Conservation (phyloP, 2,113 vertebrate genomes). For the Corydoras maculifer region DNA sequence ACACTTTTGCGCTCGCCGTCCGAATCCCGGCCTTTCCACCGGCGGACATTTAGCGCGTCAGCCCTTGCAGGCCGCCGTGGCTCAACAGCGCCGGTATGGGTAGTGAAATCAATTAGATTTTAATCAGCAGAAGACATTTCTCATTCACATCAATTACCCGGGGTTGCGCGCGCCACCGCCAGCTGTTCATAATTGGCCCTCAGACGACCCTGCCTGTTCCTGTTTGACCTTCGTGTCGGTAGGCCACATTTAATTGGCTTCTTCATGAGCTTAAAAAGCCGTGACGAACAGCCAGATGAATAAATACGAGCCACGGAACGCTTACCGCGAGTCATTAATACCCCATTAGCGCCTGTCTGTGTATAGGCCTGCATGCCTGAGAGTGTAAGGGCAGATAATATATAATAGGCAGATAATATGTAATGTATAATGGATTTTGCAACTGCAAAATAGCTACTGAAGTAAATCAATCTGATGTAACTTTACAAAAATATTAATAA, state of each 20-base stretch:
- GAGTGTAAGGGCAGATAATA: too few relatives aligned
- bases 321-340: not conserved
- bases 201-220: slow-evolving; percentile 45
- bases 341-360: slow-evolving; percentile 10
- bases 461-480: too few relatives aligned
- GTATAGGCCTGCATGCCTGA: not conserved
- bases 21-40: not conserved
- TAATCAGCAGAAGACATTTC: slow-evolving; percentile 40
- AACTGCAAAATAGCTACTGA: too few relatives aligned
- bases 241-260: slow-evolving; percentile 47
- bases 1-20: not conserved
- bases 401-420: too few relatives aligned
- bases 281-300: slow-evolving; percentile 44
- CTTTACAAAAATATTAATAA: too few relatives aligned
- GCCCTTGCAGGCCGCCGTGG: not conserved
- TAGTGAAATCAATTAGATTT: slow-evolving; percentile 40
- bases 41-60: not conserved
- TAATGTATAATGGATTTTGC: too few relatives aligned
- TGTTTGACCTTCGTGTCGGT: slow-evolving; percentile 46
- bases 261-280: slow-evolving; percentile 43
- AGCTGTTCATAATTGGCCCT: slow-evolving; percentile 46
- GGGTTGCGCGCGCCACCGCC: slow-evolving; percentile 28
- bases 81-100: not conserved
- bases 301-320: slow-evolving; percentile 32
- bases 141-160: slow-evolving; percentile 39